Conservation (phyloP, 2,113 vertebrate genomes). For the Mystacornis crossleyi region DNA sequence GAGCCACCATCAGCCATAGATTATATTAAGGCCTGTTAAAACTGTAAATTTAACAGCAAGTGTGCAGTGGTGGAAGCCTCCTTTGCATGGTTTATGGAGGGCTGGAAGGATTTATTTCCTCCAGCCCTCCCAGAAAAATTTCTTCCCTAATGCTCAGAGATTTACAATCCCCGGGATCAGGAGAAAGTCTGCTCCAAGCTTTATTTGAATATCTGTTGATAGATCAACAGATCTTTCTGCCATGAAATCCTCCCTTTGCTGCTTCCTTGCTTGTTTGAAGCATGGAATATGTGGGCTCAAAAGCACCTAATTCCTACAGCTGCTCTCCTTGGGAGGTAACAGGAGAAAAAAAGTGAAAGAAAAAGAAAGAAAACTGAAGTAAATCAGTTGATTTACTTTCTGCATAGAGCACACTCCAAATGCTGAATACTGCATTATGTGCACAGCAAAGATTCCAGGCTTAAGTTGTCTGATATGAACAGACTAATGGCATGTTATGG, state of each 20-base stretch:
- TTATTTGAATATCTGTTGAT: constrained; percentile 65
- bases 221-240: constrained; percentile 42
- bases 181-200: constrained; percentile 26
- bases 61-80: neutral
- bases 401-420: neutral
- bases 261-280: neutral
- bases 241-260: neutral
- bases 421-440: neutral
- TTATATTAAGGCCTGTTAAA: constrained; percentile 50
- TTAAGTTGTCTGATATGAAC: constrained; percentile 36
- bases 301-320: neutral
- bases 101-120: constrained; percentile 66
- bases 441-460: neutral
- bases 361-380: no score
- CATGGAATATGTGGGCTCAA: neutral
- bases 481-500: constrained; percentile 36
- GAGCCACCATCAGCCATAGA: constrained; percentile 14
- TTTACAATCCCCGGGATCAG: constrained; percentile 42
- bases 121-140: neutral
- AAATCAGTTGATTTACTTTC: neutral
- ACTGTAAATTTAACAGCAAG: constrained; percentile 58
- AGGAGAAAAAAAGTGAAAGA: fast-evolving
- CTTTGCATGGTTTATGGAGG: constrained; percentile 65
- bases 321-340: neutral
- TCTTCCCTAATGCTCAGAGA: constrained; percentile 47